phyloP scores from a whole-genome alignment of 2,113 vertebrate species.

The Steatornis caripensis region DNA sequence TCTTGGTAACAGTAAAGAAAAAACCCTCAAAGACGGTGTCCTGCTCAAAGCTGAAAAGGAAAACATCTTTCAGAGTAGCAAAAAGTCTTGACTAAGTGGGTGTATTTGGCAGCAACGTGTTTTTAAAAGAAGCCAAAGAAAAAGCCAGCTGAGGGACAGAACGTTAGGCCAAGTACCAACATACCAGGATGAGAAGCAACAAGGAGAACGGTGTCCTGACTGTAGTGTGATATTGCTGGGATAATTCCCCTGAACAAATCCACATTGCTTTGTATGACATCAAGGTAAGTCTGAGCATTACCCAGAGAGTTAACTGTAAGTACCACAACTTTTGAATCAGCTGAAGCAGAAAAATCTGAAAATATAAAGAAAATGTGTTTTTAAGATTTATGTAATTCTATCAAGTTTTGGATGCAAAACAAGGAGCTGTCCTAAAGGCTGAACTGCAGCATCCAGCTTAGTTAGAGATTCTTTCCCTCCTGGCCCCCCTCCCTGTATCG shows the following conservation, averaged over 20 bases:
- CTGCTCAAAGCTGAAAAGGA: conserved; percentile 58
- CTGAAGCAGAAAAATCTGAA: conserved; percentile 84
- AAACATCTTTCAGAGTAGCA: conserved; percentile 48
- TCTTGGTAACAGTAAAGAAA: conserved; percentile 56
- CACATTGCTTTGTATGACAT: conserved; percentile 90
- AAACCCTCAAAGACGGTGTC: conserved; percentile 24
- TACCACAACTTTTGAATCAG: conserved; percentile 86
- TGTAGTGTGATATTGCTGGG: conserved; percentile 79
- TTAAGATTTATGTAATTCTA: not conserved
- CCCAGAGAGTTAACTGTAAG: conserved; percentile 89
- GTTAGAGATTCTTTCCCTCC: not conserved
- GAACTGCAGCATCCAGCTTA: not conserved
- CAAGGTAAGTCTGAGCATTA: conserved; percentile 84
- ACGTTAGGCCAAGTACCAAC: not conserved
- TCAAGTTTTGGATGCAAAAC: not conserved
- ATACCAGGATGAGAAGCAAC: conserved; percentile 90
- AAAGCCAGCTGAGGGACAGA: not conserved
- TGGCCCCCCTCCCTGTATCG: accelerated
- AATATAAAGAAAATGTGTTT: conserved; percentile 21
- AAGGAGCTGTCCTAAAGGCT: not conserved
- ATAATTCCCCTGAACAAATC: conserved; percentile 86
- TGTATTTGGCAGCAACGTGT: not conserved
- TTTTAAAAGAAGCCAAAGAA: not conserved
- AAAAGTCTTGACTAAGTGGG: not conserved
- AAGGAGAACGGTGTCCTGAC: conserved; percentile 80